Percentiles rank a stretch among this genome's conserved stretches.
phyloP scores from a whole-genome alignment of 2,888 invertebrate species.

The Sepioteuthis lessoniana region DNA sequence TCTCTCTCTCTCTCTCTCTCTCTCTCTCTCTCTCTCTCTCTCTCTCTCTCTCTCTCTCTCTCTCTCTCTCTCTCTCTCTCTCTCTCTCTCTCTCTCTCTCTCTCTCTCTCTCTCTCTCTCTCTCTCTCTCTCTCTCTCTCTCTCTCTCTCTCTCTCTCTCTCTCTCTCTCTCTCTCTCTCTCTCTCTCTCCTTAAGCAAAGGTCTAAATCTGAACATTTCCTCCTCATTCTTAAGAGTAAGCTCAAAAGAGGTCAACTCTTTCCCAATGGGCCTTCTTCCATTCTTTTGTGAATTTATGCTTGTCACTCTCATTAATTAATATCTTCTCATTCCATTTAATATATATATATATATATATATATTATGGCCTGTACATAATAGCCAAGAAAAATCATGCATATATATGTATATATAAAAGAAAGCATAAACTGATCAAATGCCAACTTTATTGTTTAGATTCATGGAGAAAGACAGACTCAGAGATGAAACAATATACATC shows the following conservation, averaged over 20 bases:
- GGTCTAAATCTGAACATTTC: neutral
- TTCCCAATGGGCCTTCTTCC: neutral
- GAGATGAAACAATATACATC: too few species aligned
- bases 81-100: neutral
- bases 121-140: neutral
- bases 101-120: neutral
- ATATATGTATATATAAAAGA: too few species aligned
- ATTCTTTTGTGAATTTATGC: neutral
- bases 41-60: neutral
- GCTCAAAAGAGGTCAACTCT: neutral
- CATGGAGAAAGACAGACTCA: too few species aligned
- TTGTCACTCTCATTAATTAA: conserved; percentile 33
- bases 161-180: neutral
- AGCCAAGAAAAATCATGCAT: too few species aligned
- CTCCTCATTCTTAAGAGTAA: neutral
- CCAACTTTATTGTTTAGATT: too few species aligned
- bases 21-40: neutral
- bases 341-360: neutral
- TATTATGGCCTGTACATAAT: neutral
- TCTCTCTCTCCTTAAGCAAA: neutral
- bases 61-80: neutral
- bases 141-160: neutral
- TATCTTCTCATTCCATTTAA: neutral
- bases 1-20: neutral
- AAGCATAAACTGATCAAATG: too few species aligned